Evolutionary conservation across 2,888 invertebrate species (phyloP), one percentile per base, ranked within the genome.

Genomic region (Apodemia duryi): DNA sequence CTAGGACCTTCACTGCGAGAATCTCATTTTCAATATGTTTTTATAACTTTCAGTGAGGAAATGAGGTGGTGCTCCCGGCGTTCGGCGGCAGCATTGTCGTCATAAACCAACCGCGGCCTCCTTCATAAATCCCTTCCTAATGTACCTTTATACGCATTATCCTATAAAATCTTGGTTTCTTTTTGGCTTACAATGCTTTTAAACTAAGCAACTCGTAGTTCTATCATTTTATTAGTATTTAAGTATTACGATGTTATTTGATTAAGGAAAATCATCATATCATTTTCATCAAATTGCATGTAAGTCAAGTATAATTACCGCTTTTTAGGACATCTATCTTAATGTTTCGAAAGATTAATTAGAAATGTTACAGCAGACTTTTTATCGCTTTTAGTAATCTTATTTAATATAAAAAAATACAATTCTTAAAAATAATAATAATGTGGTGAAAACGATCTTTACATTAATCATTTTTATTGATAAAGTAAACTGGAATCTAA

Each of bases 21-120:
- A 91, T 91, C 91, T 91, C 88, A 89, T 91, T 91, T 91, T 91
- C 91, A 91, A 91, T 91, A 91, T 91, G 91, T 91, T 91, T 91
- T 91, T 91, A 91, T 91, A 91, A 91, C 91, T 91, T 90, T 89
- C 85, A 78, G 86, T 85, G 82, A 88, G 91, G 91, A 91, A 91
- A 91, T 91, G 89, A 91, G 91, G 88, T 86, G 89, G 83, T 80
- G 88, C 86, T 84, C 81, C 77, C 79, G 85, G 88, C 86, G 82
- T 77, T 81, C 77, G 79, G 75, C 79, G 79, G 46, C 49, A 49
- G 82, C 83, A 88, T 91, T 91, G 90, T 91, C 89, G 86, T 91
- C 90, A 86, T 91, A 91, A 91, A 91, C 88, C 90, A 88, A 80
- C 81, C 83, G 81, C 84, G 80, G 82, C 83, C 87, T 87, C 79